These are phyloP conservation scores for Rotaria socialis DNA, from an alignment of 2,888 invertebrate species.

Conservation along the genomic window DNA sequence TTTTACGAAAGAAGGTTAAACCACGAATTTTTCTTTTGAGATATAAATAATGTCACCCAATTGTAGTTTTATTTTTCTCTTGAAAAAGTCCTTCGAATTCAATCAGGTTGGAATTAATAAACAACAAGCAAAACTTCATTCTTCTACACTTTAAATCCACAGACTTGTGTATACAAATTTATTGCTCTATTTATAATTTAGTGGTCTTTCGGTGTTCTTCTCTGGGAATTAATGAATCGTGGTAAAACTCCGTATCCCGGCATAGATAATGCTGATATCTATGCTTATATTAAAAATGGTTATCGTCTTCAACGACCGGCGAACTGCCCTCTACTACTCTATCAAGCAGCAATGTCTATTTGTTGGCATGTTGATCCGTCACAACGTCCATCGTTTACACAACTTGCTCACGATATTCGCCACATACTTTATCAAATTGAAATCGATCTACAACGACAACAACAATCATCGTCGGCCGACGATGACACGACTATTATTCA, in stretches of 20 bases:
- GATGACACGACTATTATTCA: neutral
- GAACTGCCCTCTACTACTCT: constrained; percentile 61
- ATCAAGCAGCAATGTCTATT: constrained; percentile 48
- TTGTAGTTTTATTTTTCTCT: too few species aligned
- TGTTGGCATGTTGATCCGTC: neutral
- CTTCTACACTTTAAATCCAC: too few species aligned
- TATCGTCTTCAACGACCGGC: constrained; percentile 60
- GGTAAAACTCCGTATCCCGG: constrained; percentile 61
- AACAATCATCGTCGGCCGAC: neutral
- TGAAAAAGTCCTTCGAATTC: too few species aligned
- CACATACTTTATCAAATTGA: neutral
- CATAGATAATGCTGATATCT: constrained; percentile 62
- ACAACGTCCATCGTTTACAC: constrained; percentile 15
- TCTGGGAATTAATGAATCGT: constrained; percentile 62
- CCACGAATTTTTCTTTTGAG: too few species aligned
- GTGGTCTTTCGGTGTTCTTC: constrained; percentile 62
- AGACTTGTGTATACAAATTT: too few species aligned
- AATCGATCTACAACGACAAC: neutral
- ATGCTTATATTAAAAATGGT: constrained; percentile 59
- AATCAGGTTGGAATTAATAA: too few species aligned
- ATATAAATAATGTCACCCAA: too few species aligned
- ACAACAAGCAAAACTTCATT: too few species aligned
- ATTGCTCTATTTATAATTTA: constrained; percentile 49
- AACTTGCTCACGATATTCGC: constrained; percentile 30
- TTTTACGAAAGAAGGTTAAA: too few species aligned